A percentile compares a stretch with the other conserved stretches of the same genome.
Conservation (phyloP, 1,140 invertebrate genomes). For the Zaprionus camerounensis region DNA sequence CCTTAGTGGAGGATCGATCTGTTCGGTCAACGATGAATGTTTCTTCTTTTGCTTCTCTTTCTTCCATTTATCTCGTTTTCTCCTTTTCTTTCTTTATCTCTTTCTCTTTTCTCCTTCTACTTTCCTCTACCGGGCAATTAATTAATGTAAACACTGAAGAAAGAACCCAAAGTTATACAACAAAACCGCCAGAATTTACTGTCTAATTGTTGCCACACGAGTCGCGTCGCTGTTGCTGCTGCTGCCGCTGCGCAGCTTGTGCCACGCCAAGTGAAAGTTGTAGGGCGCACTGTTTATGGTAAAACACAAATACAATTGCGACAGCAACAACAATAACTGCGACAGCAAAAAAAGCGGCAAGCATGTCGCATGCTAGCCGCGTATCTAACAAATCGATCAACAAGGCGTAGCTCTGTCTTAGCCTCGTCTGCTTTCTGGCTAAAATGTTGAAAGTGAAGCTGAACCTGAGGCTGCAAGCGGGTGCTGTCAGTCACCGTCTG, state of each 20-base stretch:
- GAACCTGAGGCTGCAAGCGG: conserved; percentile 62
- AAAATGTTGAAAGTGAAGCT: conserved; percentile 29
- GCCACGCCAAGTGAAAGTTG: conserved; percentile 71
- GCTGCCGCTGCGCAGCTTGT: conserved; percentile 18
- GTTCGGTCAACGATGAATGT: not conserved
- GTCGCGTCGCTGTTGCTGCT: conserved; percentile 5
- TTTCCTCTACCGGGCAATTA: not conserved
- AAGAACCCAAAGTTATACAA: conserved; percentile 38
- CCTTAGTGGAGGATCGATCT: not conserved
- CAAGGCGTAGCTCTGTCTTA: conserved; percentile 59
- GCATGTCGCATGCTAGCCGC: conserved; percentile 61
- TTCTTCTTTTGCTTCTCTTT: not conserved
- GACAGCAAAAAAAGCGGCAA: conserved; percentile 32
- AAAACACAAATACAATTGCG: conserved; percentile 63
- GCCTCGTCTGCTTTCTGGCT: conserved; percentile 44
- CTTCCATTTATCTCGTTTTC: not conserved
- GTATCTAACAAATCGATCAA: conserved; percentile 79
- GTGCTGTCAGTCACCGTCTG: conserved; percentile 26
- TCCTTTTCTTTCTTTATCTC: not conserved
- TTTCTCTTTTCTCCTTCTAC: no score
- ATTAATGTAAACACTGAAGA: conserved; percentile 24
- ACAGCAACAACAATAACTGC: conserved; percentile 5
- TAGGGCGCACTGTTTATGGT: conserved; percentile 61
- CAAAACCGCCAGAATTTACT: conserved; percentile 16
- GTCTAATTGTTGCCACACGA: conserved; percentile 21